These are phyloP conservation scores for Apantesis nais DNA, from an alignment of 2,888 invertebrate genomes.

Conservation along the genomic window DNA sequence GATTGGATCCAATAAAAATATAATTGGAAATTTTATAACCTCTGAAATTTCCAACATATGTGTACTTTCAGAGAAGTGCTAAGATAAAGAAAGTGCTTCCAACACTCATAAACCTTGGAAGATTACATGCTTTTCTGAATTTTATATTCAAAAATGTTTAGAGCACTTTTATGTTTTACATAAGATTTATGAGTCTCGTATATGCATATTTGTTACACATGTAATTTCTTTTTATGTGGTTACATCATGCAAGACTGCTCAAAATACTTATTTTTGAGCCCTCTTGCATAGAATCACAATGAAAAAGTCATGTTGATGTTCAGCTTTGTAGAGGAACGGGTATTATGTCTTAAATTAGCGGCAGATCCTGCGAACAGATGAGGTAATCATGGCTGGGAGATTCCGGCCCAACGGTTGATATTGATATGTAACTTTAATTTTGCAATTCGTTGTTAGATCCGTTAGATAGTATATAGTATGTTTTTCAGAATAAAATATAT, in stretches of 20 bases:
- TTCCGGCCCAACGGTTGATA: too few species aligned
- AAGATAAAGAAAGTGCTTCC: constrained; percentile 34
- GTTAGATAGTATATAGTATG: too few species aligned
- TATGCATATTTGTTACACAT: constrained; percentile 31
- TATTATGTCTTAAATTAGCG: too few species aligned
- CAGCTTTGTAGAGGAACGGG: background rate
- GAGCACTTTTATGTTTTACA: constrained; percentile 42
- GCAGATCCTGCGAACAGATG: too few species aligned
- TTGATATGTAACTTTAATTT: too few species aligned
- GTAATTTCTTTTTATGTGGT: constrained; percentile 24
- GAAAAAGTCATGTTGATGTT: background rate
- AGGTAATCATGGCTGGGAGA: too few species aligned
- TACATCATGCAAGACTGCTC: too few species aligned
- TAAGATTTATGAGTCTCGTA: constrained; percentile 34
- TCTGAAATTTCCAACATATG: constrained; percentile 3
- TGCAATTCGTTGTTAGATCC: too few species aligned
- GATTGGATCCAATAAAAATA: constrained; percentile 14
- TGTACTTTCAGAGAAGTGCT: constrained; percentile 16
- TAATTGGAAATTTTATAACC: constrained; percentile 16
- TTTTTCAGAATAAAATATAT: too few species aligned
- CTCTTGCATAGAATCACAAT: constrained; percentile 1
- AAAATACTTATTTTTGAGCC: constrained; percentile 3
- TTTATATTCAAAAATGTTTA: constrained; percentile 40
- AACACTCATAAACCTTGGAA: constrained; percentile 37
- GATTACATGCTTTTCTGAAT: constrained; percentile 43